Evolutionary conservation across 2,888 invertebrate species (phyloP), one percentile per base, ranked within the genome.

Genomic region (Choristoneura rosaceana): DNA sequence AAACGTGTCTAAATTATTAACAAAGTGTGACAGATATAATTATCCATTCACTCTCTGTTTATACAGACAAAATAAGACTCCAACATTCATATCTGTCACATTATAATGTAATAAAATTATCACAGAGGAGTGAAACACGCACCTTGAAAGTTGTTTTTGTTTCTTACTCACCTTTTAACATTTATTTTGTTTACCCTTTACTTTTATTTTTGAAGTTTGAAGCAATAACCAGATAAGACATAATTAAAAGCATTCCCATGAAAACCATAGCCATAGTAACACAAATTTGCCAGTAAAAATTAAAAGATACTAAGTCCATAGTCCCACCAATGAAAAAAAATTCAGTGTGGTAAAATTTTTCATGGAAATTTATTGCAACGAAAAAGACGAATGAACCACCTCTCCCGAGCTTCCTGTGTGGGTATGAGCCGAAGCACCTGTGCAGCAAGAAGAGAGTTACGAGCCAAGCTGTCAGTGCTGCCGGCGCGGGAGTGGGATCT

Each of bases 351-450:
- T 45, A 14, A 3, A 45, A 4, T 45, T 4, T 1, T 8, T 5
- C 2, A 52, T 8, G 3, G 52, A 52, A n/a, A 52, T 17, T 8
- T 52, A 52, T 17, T 17, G 55, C 59, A 50, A 74, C 9, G 66
- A 74, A 71, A 43, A 70, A 70, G 10, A 63, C 15, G 68, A 62
- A 55, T 60, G 55, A 55, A 74, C 79, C 81, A 96, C 96, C 96
- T 96, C 91, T 97, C 96, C 80, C 97, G 94, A 41, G 97, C 98
- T 87, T 97, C 97, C 78, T 96, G 96, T 2, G 97, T 97, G 33
- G 98, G 97, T 84, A 98, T 97, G 75, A 97, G 95, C 88, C 97
- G 96, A 74, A 97, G 90, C 74, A 97, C 97, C 89, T 97, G 97
- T 75, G 97, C 97, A 58, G 97, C 97, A 82, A 97, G 95, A 77